phyloP scores from a whole-genome alignment of 2,113 vertebrate species.

The Tupaia chinensis region DNA sequence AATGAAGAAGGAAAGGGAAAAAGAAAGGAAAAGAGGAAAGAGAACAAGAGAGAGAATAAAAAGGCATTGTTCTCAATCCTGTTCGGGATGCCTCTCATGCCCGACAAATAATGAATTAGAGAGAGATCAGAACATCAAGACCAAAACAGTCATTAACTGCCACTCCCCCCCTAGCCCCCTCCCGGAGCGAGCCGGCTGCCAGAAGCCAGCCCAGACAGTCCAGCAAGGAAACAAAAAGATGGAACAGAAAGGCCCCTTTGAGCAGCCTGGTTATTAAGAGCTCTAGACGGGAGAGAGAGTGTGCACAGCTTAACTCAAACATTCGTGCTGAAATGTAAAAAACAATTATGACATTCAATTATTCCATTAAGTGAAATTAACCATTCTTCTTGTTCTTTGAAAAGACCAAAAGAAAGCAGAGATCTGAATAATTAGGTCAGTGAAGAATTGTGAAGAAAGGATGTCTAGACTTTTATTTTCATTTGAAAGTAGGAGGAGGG shows the following conservation, averaged over 20 bases:
- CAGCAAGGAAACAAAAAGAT: conserved; percentile 78
- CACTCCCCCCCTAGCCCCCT: conserved; percentile 34
- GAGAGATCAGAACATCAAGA: conserved; percentile 77
- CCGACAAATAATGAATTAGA: conserved; percentile 83
- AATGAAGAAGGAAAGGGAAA: not conserved
- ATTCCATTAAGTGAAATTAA: conserved; percentile 90
- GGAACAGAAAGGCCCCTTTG: conserved; percentile 79
- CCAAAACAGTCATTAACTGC: conserved; percentile 85
- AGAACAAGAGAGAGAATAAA: not conserved
- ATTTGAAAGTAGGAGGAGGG: conserved; percentile 83
- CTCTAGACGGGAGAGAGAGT: conserved; percentile 74
- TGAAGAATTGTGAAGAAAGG: conserved; percentile 86
- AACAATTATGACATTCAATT: conserved; percentile 89
- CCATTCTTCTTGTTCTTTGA: conserved; percentile 87
- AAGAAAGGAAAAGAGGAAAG: not conserved
- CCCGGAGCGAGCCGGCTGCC: conserved; percentile 74
- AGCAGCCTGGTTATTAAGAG: conserved; percentile 85
- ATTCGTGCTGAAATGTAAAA: conserved; percentile 82
- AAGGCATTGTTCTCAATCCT: conserved; percentile 2
- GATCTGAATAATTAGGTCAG: conserved; percentile 90
- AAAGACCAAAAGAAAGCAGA: conserved; percentile 85
- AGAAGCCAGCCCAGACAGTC: conserved; percentile 84
- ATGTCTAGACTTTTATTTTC: conserved; percentile 91
- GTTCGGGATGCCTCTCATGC: conserved; percentile 61
- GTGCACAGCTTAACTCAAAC: conserved; percentile 83